These are phyloP conservation scores for Embiotoca jacksoni DNA, from an alignment of 2,113 vertebrate species.

Conservation along the genomic window DNA sequence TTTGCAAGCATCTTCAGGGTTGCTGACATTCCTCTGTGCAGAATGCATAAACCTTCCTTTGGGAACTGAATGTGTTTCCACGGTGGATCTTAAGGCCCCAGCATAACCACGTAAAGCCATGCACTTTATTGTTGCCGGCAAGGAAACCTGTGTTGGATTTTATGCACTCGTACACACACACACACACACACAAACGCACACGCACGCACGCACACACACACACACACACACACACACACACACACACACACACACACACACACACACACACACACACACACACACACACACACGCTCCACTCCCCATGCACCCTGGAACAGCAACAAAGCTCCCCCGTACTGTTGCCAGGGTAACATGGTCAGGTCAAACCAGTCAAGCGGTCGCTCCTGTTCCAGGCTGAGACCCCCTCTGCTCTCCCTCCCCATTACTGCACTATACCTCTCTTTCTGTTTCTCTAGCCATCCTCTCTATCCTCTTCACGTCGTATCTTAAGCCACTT, in stretches of 20 bases:
- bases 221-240: slow-evolving; percentile 40
- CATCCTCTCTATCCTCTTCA: slow-evolving; percentile 42
- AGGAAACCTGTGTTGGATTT: slow-evolving; percentile 67
- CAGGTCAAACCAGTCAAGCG: slow-evolving; percentile 72
- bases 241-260: slow-evolving; percentile 40
- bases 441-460: slow-evolving; percentile 34
- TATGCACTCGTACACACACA: slow-evolving; percentile 48
- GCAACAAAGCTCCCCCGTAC: slow-evolving; percentile 70
- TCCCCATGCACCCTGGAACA: slow-evolving; percentile 66
- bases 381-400: slow-evolving; percentile 61
- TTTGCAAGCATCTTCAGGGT: slow-evolving; percentile 52
- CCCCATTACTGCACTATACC: not conserved
- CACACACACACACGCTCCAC: slow-evolving; percentile 17
- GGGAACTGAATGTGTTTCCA: slow-evolving; percentile 56
- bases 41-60: slow-evolving; percentile 66
- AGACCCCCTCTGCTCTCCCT: slow-evolving; percentile 8
- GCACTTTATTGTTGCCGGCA: slow-evolving; percentile 54
- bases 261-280: slow-evolving; percentile 8
- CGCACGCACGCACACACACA: slow-evolving; percentile 31
- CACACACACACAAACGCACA: not conserved
- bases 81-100: slow-evolving; percentile 49
- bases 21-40: slow-evolving; percentile 66
- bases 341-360: slow-evolving; percentile 78
- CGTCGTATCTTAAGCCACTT: slow-evolving; percentile 33
- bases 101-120: slow-evolving; percentile 47